phyloP scores from a whole-genome alignment of 2,113 vertebrate genomes.

The Cephalopholis sonnerati region DNA sequence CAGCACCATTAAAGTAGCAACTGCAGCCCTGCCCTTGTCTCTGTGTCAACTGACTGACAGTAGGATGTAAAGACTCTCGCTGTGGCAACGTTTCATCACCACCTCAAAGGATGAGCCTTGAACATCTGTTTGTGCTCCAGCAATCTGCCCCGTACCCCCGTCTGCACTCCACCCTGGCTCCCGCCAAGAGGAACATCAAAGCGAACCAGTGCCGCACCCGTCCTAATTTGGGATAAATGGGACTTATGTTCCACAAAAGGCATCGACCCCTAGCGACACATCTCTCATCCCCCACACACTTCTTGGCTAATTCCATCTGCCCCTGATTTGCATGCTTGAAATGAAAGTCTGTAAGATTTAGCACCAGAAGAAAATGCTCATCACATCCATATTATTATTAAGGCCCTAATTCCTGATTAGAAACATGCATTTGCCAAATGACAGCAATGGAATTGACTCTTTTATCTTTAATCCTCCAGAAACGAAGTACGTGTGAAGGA shows the following conservation, averaged over 20 bases:
- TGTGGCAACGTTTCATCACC: conserved; percentile 69
- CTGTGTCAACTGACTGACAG: conserved; percentile 62
- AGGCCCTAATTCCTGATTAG: conserved; percentile 79
- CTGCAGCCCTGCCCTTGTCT: conserved; percentile 59
- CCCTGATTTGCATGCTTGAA: conserved; percentile 78
- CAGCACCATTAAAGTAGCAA: conserved; percentile 17
- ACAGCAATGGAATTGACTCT: conserved; percentile 67
- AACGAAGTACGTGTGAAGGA: conserved; percentile 26
- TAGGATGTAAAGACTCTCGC: conserved; percentile 57
- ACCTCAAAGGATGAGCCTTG: conserved; percentile 71
- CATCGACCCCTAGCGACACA: conserved; percentile 74
- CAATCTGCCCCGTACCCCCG: conserved; percentile 36
- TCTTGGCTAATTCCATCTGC: conserved; percentile 80
- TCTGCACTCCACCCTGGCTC: conserved; percentile 40
- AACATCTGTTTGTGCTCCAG: conserved; percentile 78
- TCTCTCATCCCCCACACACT: conserved; percentile 69
- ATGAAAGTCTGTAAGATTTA: conserved; percentile 69
- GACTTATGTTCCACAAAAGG: conserved; percentile 83
- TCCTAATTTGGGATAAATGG: conserved; percentile 84
- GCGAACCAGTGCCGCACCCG: conserved; percentile 62
- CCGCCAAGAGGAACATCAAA: conserved; percentile 82
- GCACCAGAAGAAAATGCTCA: conserved; percentile 66
- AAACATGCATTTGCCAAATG: conserved; percentile 71
- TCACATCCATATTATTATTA: conserved; percentile 68
- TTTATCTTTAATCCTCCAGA: conserved; percentile 78